Evolutionary conservation across 2,113 vertebrate genomes (phyloP).

Genomic region (Aepyceros melampus): DNA sequence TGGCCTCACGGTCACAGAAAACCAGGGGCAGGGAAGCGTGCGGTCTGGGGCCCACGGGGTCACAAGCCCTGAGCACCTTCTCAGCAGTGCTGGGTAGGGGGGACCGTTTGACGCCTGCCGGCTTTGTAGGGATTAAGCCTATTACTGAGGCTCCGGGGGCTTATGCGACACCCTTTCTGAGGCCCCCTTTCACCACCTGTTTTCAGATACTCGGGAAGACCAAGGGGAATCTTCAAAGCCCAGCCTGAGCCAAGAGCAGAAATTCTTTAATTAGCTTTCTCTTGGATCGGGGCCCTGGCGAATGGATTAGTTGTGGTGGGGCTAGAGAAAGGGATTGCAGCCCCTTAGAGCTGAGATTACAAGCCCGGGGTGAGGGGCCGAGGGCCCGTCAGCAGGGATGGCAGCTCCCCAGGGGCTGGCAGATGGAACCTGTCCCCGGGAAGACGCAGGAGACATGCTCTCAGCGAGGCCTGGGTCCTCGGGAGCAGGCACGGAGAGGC

Average conservation of each 20-base stretch:
- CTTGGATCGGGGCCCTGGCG: conserved; percentile 34
- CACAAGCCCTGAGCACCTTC: rapidly evolving
- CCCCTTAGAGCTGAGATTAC: conserved; percentile 38
- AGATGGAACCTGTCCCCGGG: conserved; percentile 29
- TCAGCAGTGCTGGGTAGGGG: not conserved
- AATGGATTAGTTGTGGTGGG: conserved; percentile 45
- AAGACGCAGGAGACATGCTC: not conserved
- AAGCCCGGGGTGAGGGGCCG: not conserved
- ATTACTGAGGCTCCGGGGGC: not conserved
- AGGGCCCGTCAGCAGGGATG: not conserved
- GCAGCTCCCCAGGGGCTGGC: not conserved
- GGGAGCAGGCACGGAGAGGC: not conserved
- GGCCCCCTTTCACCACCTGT: conserved; percentile 24
- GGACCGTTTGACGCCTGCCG: not conserved
- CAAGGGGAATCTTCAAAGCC: conserved; percentile 54
- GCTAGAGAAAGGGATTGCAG: not conserved
- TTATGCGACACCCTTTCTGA: not conserved
- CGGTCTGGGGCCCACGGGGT: not conserved
- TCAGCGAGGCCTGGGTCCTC: not conserved
- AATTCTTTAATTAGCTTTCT: conserved; percentile 73
- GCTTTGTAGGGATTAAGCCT: not conserved
- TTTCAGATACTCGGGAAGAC: conserved; percentile 55
- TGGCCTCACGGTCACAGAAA: not conserved
- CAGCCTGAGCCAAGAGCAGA: conserved; percentile 58
- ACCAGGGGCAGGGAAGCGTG: not conserved